Evolutionary conservation across 2,888 invertebrate species (phyloP).

Genomic region (Nemoura dubitans): DNA sequence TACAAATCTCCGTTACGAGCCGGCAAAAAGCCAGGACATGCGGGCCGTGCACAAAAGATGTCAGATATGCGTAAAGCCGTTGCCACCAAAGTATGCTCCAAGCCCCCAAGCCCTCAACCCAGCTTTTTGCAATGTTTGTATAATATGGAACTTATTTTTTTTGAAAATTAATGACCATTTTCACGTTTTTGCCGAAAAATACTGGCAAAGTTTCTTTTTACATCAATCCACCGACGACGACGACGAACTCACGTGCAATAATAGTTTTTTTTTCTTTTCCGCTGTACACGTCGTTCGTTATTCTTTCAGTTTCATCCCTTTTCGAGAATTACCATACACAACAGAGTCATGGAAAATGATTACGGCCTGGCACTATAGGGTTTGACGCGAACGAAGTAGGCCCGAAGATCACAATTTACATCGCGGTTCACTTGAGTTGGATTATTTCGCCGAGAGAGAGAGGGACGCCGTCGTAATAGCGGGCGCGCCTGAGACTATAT

Average conservation of each 20-base stretch:
- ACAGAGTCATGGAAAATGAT: neutral
- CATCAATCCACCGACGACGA: neutral
- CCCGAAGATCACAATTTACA: neutral
- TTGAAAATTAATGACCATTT: slow-evolving; percentile 12
- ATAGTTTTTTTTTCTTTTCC: neutral
- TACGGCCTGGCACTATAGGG: neutral
- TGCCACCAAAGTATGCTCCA: neutral
- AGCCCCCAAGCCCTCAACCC: neutral
- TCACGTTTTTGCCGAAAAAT: neutral
- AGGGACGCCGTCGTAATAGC: too few relatives aligned
- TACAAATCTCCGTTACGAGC: neutral
- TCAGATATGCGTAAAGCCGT: neutral
- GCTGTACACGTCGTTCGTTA: neutral
- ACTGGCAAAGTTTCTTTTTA: neutral
- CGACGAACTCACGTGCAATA: neutral
- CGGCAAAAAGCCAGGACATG: neutral
- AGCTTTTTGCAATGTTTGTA: neutral
- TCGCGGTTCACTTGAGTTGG: neutral
- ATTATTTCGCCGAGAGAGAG: neutral
- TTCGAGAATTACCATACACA: neutral
- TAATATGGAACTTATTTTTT: neutral
- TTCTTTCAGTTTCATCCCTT: neutral
- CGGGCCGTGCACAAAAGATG: neutral
- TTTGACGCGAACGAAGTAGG: neutral
- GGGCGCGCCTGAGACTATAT: neutral